Evolutionary conservation across 2,888 invertebrate species (phyloP), one percentile per base, ranked within the genome.

Genomic region (Hemaris fuciformis): DNA sequence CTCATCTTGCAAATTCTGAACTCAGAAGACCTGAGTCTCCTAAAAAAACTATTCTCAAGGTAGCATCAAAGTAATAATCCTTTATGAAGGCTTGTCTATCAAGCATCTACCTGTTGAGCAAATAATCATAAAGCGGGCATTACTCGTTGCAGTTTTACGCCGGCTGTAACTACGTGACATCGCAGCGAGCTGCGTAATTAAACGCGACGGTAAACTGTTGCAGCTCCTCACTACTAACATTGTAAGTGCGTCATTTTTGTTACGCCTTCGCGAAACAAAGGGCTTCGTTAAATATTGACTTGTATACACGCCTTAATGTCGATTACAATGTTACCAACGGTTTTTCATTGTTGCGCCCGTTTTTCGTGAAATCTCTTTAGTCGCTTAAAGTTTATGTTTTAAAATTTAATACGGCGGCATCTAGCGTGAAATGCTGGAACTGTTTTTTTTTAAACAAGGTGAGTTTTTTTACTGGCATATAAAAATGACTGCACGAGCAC

Each of bases 81-180:
- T 53, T 23, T 8, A 53, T 15, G 18, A 53, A 53, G 38, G 38
- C 38, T 3, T 45, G 53, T 53, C 8, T 53, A 53, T 53, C 27
- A 15, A 34, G 13, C 34, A 34, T 38, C 18, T 80, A 87, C 87
- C 83, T 86, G 85, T 87, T 88, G 85, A 84, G 72, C 81, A 81
- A 84, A 87, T 84, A 86, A 85, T 81, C 81, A 84, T 86, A 88
- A 86, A 86, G 74, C 69, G 74, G 31, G 10, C 53, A 27, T 31
- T 31, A 53, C 53, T 18, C 66, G 75, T 71, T 70, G 68, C 64
- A 69, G 67, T 67, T 71, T 69, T 69, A 71, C 64, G 66, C 64
- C 64, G 64, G 57, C 56, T 65, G 34, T 74, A 66, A 75, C 64
- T 66, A 60, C 65, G 59, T 66, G 64, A 66, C 71, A 67, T 71